These are phyloP conservation scores for Oreochromis spilurus DNA, from an alignment of 2,113 vertebrate genomes.

Conservation along the genomic window DNA sequence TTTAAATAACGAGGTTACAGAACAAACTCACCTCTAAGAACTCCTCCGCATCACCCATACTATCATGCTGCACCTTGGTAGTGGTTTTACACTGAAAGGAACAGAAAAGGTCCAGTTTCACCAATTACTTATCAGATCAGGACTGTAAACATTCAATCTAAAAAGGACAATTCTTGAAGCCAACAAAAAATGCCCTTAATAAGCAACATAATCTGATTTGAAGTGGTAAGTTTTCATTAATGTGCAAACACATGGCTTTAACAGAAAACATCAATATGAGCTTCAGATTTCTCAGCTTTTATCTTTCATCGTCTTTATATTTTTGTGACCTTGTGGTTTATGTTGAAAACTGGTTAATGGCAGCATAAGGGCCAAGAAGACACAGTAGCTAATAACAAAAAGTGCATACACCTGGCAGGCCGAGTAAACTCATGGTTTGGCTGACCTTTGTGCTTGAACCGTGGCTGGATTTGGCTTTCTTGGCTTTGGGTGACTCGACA, in stretches of 20 bases:
- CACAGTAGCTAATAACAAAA: background rate
- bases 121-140: background rate
- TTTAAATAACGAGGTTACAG: background rate
- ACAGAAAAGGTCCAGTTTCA: background rate
- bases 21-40: slow-evolving; percentile 56
- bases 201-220: background rate
- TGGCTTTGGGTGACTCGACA: slow-evolving; percentile 88
- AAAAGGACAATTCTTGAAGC: background rate
- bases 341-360: background rate
- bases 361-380: background rate
- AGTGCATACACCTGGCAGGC: background rate
- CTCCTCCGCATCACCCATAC: slow-evolving; percentile 22
- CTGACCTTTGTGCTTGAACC: slow-evolving; percentile 62
- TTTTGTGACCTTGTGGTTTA: background rate
- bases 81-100: slow-evolving; percentile 18
- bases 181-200: background rate
- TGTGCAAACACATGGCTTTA: background rate
- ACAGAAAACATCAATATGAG: background rate
- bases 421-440: background rate
- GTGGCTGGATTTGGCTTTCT: slow-evolving; percentile 84
- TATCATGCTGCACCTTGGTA: background rate
- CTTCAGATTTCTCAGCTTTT: background rate
- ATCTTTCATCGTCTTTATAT: background rate
- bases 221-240: background rate
- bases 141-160: background rate